phyloP scores from a whole-genome alignment of 35 echinoderm and acorn worm species.

The Heliocidaris tuberculata region DNA sequence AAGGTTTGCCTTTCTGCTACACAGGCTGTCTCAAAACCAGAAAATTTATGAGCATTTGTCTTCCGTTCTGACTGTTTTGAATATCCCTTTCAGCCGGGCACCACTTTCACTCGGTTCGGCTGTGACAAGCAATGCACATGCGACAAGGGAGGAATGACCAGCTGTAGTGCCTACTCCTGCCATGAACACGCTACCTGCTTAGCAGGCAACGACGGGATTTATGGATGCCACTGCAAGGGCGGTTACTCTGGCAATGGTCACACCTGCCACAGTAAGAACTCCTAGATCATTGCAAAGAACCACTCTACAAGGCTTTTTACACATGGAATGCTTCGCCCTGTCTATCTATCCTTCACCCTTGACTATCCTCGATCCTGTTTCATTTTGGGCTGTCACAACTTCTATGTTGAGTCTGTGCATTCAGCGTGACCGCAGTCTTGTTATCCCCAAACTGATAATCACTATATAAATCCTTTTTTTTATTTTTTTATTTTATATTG shows the following conservation, averaged over 20 bases:
- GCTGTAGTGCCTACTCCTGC: neutral
- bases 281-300: neutral
- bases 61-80: neutral
- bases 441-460: too few species aligned
- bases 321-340: too few species aligned
- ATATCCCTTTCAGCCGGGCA: neutral
- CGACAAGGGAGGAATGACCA: neutral
- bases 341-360: too few species aligned
- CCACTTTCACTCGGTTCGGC: neutral
- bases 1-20: too few species aligned
- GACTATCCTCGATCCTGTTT: too few species aligned
- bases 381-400: too few species aligned
- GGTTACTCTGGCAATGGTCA: constrained; percentile 33
- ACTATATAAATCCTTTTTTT: too few species aligned
- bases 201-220: neutral
- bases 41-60: too few species aligned
- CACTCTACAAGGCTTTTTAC: neutral
- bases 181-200: neutral
- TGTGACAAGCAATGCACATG: neutral
- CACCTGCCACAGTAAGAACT: constrained; percentile 12
- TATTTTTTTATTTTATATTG: too few species aligned
- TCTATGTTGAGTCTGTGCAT: too few species aligned
- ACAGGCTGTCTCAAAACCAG: too few species aligned
- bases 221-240: constrained; percentile 35
- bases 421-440: too few species aligned